Evolutionary conservation across 2,113 vertebrate genomes (phyloP).

Genomic region (Phaethon lepturus): DNA sequence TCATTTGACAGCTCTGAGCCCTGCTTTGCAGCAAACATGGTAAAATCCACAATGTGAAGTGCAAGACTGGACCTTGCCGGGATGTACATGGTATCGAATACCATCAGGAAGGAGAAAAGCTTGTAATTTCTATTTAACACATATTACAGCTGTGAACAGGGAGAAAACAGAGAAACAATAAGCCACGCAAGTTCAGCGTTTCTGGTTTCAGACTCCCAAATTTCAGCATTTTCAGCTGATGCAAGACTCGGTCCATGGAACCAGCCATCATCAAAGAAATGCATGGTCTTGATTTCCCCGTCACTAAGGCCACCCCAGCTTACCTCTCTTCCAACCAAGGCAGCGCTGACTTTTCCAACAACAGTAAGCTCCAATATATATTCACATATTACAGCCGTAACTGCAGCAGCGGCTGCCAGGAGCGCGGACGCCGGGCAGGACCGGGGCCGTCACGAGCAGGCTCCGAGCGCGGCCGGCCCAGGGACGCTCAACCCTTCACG

Average conservation of each 20-base stretch:
- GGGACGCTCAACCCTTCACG: neutral
- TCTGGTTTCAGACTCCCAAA: neutral
- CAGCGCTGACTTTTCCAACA: neutral
- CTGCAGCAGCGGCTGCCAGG: neutral
- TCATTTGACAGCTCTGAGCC: neutral
- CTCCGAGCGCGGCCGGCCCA: accelerated
- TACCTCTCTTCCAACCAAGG: neutral
- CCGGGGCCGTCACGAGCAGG: neutral
- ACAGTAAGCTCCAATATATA: accelerated
- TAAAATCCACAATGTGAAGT: neutral
- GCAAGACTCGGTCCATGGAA: neutral
- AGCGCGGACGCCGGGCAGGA: neutral
- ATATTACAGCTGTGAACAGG: neutral
- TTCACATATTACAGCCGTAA: neutral
- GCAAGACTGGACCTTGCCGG: neutral
- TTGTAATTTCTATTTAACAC: neutral
- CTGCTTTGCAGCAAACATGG: neutral
- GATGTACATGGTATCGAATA: neutral
- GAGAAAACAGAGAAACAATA: neutral
- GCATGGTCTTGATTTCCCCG: neutral
- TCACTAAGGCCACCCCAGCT: neutral
- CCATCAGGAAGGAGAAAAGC: neutral
- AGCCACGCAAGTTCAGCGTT: neutral
- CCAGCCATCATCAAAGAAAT: neutral
- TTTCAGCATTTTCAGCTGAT: neutral